Evolutionary conservation across 2,888 invertebrate species (phyloP).

Genomic region (Mimumesa dahlbomi): DNA sequence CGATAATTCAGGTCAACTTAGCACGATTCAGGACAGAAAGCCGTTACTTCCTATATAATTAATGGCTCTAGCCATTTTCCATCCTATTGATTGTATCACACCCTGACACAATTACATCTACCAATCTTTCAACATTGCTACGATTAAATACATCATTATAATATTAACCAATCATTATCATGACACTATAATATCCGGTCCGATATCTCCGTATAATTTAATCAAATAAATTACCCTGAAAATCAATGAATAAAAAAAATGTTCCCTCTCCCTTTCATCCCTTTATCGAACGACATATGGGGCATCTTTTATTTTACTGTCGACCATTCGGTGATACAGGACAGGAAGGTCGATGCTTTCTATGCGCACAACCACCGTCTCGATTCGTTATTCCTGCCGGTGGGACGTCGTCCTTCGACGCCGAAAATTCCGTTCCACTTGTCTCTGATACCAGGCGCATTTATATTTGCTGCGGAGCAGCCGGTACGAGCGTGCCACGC

Average conservation of each 20-base stretch:
- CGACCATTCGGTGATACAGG: constrained; percentile 2
- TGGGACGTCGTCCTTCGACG: constrained; percentile 46
- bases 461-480: constrained; percentile 60
- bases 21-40: constrained; percentile 14
- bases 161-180: no score
- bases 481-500: constrained; percentile 54
- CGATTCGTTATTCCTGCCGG: constrained; percentile 31
- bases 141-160: no score
- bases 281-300: no score
- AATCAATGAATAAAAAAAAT: no score
- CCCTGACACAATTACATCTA: no score
- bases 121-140: no score
- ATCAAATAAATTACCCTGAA: no score
- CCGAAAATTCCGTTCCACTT: constrained; percentile 68
- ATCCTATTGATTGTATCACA: no score
- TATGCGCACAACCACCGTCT: constrained; percentile 18
- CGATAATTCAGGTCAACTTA: constrained; percentile 28
- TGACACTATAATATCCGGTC: no score
- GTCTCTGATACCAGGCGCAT: constrained; percentile 62
- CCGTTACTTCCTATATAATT: constrained; percentile 16
- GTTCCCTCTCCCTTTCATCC: no score
- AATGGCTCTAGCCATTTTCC: no score
- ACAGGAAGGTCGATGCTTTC: constrained; percentile 23
- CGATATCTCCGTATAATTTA: no score
- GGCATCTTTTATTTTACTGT: not conserved